Evolutionary conservation across 2,888 invertebrate species (phyloP), one percentile per base, ranked within the genome.

Genomic region (Eueremaeus valkanovi): DNA sequence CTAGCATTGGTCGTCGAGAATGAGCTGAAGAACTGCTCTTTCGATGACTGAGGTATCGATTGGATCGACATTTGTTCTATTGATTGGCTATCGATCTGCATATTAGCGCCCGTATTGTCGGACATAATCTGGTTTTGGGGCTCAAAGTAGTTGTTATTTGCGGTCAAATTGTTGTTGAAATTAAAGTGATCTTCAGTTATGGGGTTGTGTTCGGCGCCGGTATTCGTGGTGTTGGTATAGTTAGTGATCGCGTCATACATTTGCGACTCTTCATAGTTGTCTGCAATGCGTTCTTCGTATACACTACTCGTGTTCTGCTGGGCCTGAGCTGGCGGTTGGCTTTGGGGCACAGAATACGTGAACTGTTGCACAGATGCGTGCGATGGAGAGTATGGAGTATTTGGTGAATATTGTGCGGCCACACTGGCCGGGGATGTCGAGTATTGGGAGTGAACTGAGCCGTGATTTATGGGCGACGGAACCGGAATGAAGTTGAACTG

Each of bases 301-400:
- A 72, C 63, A 66, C 29, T 58, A 16, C 21, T 16, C 8, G 51
- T 73, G n/a, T 36, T 31, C 27, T 36, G 21, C 31, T 36, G 29
- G 24, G 72, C 72, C 49, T 75, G 75, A 9, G 45, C 72, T 42
- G 70, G 73, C 16, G 72, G 75, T 58, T 75, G 75, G 16, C 3
- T 24, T 33, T 72, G 72, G 1, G 73, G 76, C 18, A 42, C 31
- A 24, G 61, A 16, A 27, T 73, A 73, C 24, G 73, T 73, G 33
- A 73, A 73, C n/a, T 55, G 73, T 31, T n/a, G 73, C 21, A 73
- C 51, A 3, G 58, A 33, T 33, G 73, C 21, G 16, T 73, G 73
- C 31, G 31, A 36, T 21, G 73, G 55, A 70, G 40, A 40, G 16
- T 68, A 68, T 6, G 40, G 72, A 13, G 51, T 51, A 24, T 73